Evolutionary conservation across 92 coral and sea anemone genomes (phyloP).

Genomic region (Ricordea florida): DNA sequence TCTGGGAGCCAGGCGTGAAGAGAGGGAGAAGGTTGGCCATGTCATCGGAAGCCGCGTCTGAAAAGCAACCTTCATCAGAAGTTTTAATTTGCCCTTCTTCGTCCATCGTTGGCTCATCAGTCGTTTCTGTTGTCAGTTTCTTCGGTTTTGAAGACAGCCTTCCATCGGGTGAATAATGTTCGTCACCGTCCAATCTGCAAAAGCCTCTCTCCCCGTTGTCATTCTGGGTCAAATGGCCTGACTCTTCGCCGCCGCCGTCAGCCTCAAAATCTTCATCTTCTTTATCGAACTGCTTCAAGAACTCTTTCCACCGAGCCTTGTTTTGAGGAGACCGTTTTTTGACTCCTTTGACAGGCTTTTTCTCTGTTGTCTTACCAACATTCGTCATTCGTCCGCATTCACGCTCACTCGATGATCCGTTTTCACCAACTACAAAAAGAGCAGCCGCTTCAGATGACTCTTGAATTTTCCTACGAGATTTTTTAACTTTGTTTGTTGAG

Average conservation of each 20-base stretch:
- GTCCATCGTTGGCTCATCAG: neutral
- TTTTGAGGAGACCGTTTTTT: constrained; percentile 36
- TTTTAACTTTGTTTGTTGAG: constrained; percentile 6
- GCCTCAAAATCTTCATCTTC: constrained; percentile 83
- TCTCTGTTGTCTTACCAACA: neutral
- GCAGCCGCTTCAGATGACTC: neutral
- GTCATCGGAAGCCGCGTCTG: constrained; percentile 6
- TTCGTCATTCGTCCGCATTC: neutral
- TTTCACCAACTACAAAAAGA: neutral
- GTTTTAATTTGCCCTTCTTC: neutral
- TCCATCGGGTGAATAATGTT: neutral
- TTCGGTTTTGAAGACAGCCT: neutral
- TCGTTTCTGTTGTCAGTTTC: neutral
- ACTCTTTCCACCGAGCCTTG: constrained; percentile 55
- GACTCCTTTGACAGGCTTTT: constrained; percentile 17
- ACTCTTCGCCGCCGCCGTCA: neutral
- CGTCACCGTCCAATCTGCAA: neutral
- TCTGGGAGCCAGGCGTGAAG: neutral
- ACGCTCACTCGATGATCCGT: too few species aligned
- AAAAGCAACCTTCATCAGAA: neutral
- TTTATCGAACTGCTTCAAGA: constrained; percentile 42
- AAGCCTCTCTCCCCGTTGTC: neutral
- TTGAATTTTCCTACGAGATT: constrained; percentile 4
- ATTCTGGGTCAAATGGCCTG: constrained; percentile 9
- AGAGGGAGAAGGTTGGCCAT: constrained; percentile 30